These are phyloP conservation scores for Mercenaria mercenaria DNA, from an alignment of 1,140 invertebrate genomes.

Conservation along the genomic window DNA sequence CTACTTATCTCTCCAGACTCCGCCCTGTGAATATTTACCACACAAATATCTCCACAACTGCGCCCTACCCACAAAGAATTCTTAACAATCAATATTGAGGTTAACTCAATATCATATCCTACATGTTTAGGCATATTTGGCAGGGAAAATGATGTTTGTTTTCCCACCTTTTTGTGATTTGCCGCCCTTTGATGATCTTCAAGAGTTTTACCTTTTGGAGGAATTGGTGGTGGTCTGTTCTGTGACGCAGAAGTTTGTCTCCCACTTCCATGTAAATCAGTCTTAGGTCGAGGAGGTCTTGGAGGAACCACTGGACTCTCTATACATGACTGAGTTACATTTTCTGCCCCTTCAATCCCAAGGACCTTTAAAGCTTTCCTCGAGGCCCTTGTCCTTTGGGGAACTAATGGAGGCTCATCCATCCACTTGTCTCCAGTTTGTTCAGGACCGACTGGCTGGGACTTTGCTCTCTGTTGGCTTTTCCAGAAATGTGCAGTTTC, in stretches of 20 bases:
- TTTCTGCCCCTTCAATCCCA: neutral
- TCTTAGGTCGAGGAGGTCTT: neutral
- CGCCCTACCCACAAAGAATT: slow-evolving; percentile 51
- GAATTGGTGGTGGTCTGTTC: neutral
- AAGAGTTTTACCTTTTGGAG: neutral
- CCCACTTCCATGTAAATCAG: neutral
- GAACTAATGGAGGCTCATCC: neutral
- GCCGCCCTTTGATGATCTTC: neutral
- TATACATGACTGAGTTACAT: neutral
- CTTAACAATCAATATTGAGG: slow-evolving; percentile 46
- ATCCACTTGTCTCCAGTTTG: neutral
- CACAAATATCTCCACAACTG: slow-evolving; percentile 49
- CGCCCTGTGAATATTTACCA: slow-evolving; percentile 20
- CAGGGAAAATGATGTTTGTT: slow-evolving; percentile 13
- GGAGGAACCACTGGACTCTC: neutral
- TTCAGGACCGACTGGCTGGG: too few relatives aligned
- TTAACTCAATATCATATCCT: slow-evolving; percentile 12
- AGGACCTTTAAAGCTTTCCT: neutral
- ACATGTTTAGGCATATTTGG: slow-evolving; percentile 1
- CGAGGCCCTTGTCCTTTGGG: neutral
- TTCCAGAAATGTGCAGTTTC: neutral
- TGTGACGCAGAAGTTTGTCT: neutral
- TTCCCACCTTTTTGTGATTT: neutral
- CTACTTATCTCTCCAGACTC: neutral
- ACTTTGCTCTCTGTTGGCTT: neutral